Evolutionary conservation across 2,888 invertebrate genomes (phyloP), one percentile per base, ranked within the genome.

Genomic region (Drepana falcataria): DNA sequence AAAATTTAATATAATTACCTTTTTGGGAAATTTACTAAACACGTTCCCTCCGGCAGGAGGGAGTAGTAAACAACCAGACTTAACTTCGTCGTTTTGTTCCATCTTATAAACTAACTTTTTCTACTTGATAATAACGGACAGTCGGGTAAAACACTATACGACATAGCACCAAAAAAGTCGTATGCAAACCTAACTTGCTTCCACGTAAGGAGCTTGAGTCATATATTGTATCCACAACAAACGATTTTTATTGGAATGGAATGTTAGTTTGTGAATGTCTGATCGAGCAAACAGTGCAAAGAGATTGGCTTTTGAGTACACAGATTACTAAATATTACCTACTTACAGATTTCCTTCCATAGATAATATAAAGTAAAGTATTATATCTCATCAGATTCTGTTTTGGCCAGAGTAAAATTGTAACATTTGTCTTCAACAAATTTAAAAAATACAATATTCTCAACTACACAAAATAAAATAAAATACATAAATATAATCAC

Each of bases 1-100:
- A 35, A 54, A 51, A n/a, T 53, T 53, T 44, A 9, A 53, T 51
- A 58, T 53, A 49, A 47, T 67, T 91, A 93, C 94, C 93, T 94
- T 94, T 88, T 94, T 93, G 69, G 95, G 95, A 85, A 95, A 95
- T 91, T 96, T 93, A 79, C 93, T 94, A 73, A 95, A 93, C 71
- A 95, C 92, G 69, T 87, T 89, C 62, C 90, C 90, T 75, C 90
- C 90, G 68, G 89, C 90, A 66, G 96, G 95, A 78, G 96, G 96
- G 85, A 96, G 93, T 79, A 95, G 92, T 74, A 96, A 92, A 91
- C 93, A 93, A 79, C 96, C 96, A 80, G 94, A 93, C 77, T 94
- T 92, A 72, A 95, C 92, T 79, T 95, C 94, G 83, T 94, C 94
- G 90, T 95, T 95, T 79, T 92, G 92, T 81, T 95, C 95, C 95